These are phyloP conservation scores for Rhodinocichla rosea DNA, from an alignment of 2,113 vertebrate genomes.

Conservation along the genomic window DNA sequence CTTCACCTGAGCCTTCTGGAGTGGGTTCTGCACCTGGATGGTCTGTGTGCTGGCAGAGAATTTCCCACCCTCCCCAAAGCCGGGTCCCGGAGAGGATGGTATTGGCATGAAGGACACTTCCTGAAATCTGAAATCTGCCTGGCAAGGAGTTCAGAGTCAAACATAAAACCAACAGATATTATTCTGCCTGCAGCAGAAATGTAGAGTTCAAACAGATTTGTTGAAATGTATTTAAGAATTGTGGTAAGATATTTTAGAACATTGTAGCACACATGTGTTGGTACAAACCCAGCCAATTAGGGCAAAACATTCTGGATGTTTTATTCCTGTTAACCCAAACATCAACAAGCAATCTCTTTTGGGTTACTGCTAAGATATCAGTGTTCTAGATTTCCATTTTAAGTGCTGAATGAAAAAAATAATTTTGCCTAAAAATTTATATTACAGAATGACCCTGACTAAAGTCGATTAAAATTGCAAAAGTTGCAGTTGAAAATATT, in stretches of 20 bases:
- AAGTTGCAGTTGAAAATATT: neutral
- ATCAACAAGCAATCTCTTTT: neutral
- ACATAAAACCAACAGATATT: neutral
- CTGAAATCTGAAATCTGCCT: neutral
- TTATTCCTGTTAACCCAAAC: neutral
- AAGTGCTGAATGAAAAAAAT: neutral
- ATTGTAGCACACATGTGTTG: neutral
- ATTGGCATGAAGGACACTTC: neutral
- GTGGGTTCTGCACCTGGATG: neutral
- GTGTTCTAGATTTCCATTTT: neutral
- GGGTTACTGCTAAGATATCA: neutral
- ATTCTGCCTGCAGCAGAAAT: conserved; percentile 16
- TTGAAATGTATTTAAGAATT: conserved; percentile 26
- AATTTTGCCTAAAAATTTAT: neutral
- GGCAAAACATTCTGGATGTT: conserved; percentile 31
- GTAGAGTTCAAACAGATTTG: conserved; percentile 31
- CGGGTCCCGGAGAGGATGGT: neutral
- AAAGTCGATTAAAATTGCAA: neutral
- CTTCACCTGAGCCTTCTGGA: neutral
- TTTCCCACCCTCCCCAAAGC: neutral
- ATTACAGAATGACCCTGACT: neutral
- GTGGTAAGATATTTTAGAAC: conserved; percentile 16
- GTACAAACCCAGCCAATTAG: conserved; percentile 17
- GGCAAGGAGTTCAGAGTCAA: neutral
- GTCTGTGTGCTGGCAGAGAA: neutral